Conservation (phyloP, 2,113 vertebrate species). For the Neogale vison region DNA sequence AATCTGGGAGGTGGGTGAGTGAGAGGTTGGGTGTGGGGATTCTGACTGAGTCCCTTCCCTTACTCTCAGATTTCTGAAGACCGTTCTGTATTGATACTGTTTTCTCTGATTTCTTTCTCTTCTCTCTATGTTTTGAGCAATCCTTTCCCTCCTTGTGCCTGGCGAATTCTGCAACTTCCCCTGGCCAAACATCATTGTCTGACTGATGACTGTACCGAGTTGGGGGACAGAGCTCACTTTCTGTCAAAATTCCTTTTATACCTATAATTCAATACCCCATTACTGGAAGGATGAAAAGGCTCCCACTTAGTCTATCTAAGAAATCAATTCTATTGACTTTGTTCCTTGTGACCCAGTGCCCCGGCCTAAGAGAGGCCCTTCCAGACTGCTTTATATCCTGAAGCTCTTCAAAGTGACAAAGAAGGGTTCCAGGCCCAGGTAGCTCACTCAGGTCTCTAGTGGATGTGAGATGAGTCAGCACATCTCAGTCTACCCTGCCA, state of each 20-base stretch:
- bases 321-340: neutral
- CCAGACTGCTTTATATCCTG: neutral
- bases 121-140: neutral
- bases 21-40: fast-evolving
- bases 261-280: neutral
- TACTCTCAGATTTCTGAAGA: neutral
- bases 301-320: neutral
- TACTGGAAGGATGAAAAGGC: neutral
- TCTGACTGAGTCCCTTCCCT: neutral
- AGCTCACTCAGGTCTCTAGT: neutral
- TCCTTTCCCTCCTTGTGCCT: neutral
- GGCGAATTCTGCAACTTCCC: neutral
- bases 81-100: neutral
- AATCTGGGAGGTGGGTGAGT: neutral
- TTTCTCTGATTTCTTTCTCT: neutral
- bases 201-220: neutral
- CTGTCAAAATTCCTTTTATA: neutral
- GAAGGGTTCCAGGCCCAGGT: neutral
- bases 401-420: neutral
- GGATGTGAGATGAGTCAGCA: neutral
- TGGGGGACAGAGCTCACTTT: neutral
- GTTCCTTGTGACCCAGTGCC: neutral
- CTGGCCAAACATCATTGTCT: neutral
- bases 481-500: neutral
- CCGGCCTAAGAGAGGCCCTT: neutral